Conservation (phyloP, 2,113 vertebrate species). For the Hippocampus barbouri region DNA sequence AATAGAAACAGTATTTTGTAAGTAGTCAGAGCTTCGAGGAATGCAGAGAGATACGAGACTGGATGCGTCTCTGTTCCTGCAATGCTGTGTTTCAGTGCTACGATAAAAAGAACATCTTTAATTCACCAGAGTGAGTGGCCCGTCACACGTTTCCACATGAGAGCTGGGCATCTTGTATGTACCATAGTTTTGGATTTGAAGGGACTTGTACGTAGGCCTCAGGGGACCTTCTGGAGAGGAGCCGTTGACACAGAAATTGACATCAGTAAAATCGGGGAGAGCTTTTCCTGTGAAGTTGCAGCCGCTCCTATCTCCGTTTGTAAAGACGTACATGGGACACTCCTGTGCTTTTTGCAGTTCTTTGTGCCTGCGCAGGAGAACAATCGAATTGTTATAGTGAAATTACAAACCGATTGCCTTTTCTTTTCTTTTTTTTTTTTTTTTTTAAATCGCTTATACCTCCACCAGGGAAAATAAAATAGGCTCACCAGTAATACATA, state of each 20-base stretch:
- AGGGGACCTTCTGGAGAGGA: conserved; percentile 56
- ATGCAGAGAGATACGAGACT: no score
- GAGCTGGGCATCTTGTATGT: conserved; percentile 4
- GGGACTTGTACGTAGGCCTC: conserved; percentile 62
- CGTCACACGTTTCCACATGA: not conserved
- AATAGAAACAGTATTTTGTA: no score
- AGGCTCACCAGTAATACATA: conserved; percentile 68
- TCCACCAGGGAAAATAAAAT: not conserved
- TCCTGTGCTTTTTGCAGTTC: conserved; percentile 60
- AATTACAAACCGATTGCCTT: not conserved
- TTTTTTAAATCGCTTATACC: no score
- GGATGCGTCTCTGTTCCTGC: no score
- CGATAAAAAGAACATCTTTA: no score
- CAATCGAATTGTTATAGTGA: no score
- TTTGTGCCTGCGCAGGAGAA: conserved; percentile 70
- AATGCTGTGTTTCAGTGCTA: no score
- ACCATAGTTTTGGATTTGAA: conserved; percentile 84
- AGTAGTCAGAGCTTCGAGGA: no score
- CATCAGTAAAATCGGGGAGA: conserved; percentile 77
- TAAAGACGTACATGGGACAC: conserved; percentile 71
- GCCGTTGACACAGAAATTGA: conserved; percentile 83
- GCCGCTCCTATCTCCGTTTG: conserved; percentile 50
- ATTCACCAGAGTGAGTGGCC: no score
- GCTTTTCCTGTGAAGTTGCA: conserved; percentile 68
- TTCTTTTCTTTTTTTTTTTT: no score